A percentile compares a stretch with the other conserved stretches of the same genome.
Conservation (phyloP, 2,888 invertebrate genomes). For the Chesias legatella region DNA sequence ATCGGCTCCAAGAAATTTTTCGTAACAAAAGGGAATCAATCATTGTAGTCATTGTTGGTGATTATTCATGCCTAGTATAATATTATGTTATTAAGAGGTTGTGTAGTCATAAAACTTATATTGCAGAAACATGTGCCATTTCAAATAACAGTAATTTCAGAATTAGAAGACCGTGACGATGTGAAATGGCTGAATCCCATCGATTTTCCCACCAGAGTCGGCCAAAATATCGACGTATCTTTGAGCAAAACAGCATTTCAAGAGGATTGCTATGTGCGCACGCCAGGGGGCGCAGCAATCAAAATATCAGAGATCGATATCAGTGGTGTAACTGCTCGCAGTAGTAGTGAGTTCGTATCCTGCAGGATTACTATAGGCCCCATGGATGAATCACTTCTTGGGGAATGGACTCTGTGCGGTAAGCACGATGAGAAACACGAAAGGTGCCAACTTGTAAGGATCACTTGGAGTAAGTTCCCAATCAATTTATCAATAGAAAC, state of each 20-base stretch:
- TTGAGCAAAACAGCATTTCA: slow-evolving; percentile 25
- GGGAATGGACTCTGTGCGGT: slow-evolving; percentile 36
- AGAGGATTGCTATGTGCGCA: slow-evolving; percentile 31
- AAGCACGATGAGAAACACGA: slow-evolving; percentile 17
- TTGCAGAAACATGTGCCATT: no score
- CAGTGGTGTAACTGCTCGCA: slow-evolving; percentile 26
- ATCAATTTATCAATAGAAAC: slow-evolving; percentile 9
- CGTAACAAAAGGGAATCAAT: no score
- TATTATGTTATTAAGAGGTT: no score
- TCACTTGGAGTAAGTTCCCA: slow-evolving; percentile 37
- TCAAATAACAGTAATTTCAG: slow-evolving; percentile 14
- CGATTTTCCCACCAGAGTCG: slow-evolving; percentile 21
- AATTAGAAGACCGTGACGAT: slow-evolving; percentile 10
- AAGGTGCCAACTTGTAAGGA: slow-evolving; percentile 33
- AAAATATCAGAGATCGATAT: slow-evolving; percentile 7
- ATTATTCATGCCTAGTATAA: no score
- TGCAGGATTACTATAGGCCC: slow-evolving; percentile 38
- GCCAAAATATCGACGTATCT: slow-evolving; percentile 26
- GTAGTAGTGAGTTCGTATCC: slow-evolving; percentile 32
- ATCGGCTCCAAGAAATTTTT: no score
- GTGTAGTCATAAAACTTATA: no score
- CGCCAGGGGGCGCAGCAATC: slow-evolving; percentile 16
- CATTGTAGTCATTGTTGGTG: no score
- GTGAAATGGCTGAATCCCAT: slow-evolving; percentile 21
- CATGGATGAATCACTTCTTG: slow-evolving; percentile 30